Evolutionary conservation across 2,797 vertebrate species (phyloP), one percentile per base, ranked within the genome.

Genomic region (Acanthurus leucopareius): DNA sequence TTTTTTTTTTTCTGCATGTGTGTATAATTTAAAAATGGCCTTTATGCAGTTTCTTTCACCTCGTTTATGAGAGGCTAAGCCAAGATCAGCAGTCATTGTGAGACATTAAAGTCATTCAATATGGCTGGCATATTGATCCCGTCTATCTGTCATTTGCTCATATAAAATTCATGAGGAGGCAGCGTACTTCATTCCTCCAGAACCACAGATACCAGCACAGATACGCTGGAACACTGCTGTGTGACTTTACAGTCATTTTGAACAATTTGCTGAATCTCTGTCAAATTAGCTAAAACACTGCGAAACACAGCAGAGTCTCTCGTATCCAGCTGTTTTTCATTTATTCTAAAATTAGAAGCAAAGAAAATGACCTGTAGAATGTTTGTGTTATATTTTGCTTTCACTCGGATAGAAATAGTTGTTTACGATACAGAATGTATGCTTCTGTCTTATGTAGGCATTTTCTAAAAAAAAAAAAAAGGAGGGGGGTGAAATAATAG

Each of bases 101-200:
- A 83, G 72, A 86, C 86, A 83, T 88, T 88, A 87, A 78, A 77
- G 86, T 82, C 84, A 90, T 90, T 88, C 77, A 90, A 80, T 84
- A 84, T 70, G 68, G 77, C 71, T 71, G 60, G 19, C 75, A 77
- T 80, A 88, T 91, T 70, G 90, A 91, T 87, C 67, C 59, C 6
- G 57, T 85, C 77, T 74, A 82, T 83, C 80, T 80, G 84, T 86
- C 69, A 84, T 82, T 78, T 6, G 4, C 81, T 91, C 74, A 87
- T 93, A 28, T 85, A 90, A 88, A 84, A 93, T 94, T 91, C 28
- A 93, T 88, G 79, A 83, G 59, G 62, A 80, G 56, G 62, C 70
- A 58, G 65, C 32, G 14, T 62, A 65, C 38, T 72, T 80, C 57
- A 76, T 84, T 80, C 71, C 64, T 28, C 1, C 67, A 62, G 68